Percentiles rank a stretch among this genome's conserved stretches.
Conservation (phyloP, 2,113 vertebrate genomes). For the Stegostoma tigrinum region DNA sequence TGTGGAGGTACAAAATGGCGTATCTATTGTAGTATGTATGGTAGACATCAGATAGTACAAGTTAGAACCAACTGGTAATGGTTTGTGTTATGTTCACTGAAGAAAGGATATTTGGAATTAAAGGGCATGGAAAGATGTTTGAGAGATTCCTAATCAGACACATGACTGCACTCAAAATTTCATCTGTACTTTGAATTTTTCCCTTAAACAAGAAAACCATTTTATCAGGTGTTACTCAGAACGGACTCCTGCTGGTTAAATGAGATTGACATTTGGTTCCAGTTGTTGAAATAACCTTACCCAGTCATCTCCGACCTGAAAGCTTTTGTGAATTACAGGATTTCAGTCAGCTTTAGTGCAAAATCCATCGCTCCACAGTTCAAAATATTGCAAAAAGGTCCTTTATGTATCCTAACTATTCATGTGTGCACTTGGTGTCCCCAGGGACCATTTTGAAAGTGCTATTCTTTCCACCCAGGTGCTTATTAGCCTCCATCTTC, state of each 20-base stretch:
- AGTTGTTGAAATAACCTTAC: neutral
- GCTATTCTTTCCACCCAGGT: constrained; percentile 42
- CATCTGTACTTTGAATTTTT: neutral
- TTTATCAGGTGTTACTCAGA: neutral
- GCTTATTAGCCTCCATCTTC: constrained; percentile 53
- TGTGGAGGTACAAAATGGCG: neutral
- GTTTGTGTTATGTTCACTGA: no score
- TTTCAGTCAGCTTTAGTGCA: constrained; percentile 38
- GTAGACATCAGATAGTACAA: neutral
- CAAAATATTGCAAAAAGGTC: constrained; percentile 42
- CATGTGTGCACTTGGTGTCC: constrained; percentile 40
- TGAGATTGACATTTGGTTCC: neutral
- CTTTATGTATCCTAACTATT: constrained; percentile 42
- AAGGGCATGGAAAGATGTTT: neutral
- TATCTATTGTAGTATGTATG: neutral
- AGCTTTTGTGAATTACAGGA: constrained; percentile 40
- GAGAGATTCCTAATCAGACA: neutral
- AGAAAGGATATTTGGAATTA: neutral
- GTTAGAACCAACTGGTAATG: neutral
- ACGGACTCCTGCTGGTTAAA: neutral
- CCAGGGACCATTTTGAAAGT: constrained; percentile 43
- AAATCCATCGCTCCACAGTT: constrained; percentile 45
- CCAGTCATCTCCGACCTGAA: constrained; percentile 39
- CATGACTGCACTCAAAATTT: neutral
- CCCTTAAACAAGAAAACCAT: constrained; percentile 20